These are phyloP conservation scores for Corticium candelabrum DNA, from an alignment of 37 sponge, comb jelly and placozoan genomes.

Conservation along the genomic window DNA sequence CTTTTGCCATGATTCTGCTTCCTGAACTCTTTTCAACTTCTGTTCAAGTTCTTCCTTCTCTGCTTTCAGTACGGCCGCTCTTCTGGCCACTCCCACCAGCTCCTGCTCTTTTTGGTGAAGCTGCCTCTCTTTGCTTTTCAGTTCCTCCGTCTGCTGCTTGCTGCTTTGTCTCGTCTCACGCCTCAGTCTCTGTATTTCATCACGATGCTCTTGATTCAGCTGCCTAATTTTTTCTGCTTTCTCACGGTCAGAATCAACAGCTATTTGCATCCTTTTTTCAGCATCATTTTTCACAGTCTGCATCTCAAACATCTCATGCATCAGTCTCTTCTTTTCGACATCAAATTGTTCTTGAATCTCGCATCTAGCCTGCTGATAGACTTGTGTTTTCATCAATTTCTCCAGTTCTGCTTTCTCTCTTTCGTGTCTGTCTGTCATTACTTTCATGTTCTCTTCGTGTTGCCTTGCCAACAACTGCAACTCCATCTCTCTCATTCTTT, in stretches of 20 bases:
- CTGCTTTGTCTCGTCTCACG: conserved; percentile 12
- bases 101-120: conserved; percentile 30
- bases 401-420: neutral
- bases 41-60: conserved; percentile 41
- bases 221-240: conserved; percentile 18
- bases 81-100: conserved; percentile 2
- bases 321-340: neutral
- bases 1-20: conserved; percentile 38
- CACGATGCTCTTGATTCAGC: neutral
- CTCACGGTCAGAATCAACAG: neutral
- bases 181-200: conserved; percentile 8
- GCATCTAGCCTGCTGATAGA: neutral
- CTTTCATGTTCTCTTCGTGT: neutral
- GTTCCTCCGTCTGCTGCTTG: conserved; percentile 41
- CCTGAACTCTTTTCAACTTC: conserved; percentile 28
- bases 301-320: conserved; percentile 8
- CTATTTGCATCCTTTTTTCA: neutral
- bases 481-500: neutral
- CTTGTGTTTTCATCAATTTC: neutral
- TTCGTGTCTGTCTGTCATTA: neutral
- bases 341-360: neutral
- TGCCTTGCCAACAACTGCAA: neutral
- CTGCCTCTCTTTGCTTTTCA: conserved; percentile 15
- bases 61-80: neutral
- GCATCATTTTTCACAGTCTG: neutral